A percentile compares a stretch with the other conserved stretches of the same genome.
Conservation (phyloP, 2,888 invertebrate genomes). For the Caenorhabditis sp. region DNA sequence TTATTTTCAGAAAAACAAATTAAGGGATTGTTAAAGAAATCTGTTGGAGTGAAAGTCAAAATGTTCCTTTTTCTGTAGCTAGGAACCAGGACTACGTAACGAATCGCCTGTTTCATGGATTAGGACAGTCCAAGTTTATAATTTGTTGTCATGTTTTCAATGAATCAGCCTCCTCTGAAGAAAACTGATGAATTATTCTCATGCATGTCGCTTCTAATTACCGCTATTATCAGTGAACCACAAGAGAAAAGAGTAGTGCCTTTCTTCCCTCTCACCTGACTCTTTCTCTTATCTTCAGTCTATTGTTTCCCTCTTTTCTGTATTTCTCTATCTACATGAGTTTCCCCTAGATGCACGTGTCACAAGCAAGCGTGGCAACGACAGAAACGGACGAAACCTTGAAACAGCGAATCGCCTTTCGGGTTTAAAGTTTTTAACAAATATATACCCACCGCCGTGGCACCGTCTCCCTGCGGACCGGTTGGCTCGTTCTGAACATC, state of each 20-base stretch:
- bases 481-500: conserved; percentile 15
- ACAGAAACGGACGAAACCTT: conserved; percentile 15
- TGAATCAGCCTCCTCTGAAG: neutral
- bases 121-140: too few species aligned
- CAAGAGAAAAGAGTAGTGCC: conserved; percentile 16
- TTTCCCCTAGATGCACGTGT: conserved; percentile 46
- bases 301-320: conserved; percentile 25
- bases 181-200: neutral
- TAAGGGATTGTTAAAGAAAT: conserved; percentile 22
- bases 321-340: conserved; percentile 8
- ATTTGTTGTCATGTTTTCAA: neutral
- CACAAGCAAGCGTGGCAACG: conserved; percentile 38
- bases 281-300: conserved; percentile 32
- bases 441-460: conserved; percentile 24
- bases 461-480: neutral
- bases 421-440: neutral
- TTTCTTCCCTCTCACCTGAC: conserved; percentile 31
- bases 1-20: conserved; percentile 30
- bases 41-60: neutral
- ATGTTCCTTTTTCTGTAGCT: neutral
- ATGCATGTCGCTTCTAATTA: conserved; percentile 48
- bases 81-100: too few species aligned
- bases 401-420: neutral
- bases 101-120: too few species aligned
- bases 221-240: conserved; percentile 42